Conservation (phyloP, 1,140 invertebrate species). For the Augochlora pura region DNA sequence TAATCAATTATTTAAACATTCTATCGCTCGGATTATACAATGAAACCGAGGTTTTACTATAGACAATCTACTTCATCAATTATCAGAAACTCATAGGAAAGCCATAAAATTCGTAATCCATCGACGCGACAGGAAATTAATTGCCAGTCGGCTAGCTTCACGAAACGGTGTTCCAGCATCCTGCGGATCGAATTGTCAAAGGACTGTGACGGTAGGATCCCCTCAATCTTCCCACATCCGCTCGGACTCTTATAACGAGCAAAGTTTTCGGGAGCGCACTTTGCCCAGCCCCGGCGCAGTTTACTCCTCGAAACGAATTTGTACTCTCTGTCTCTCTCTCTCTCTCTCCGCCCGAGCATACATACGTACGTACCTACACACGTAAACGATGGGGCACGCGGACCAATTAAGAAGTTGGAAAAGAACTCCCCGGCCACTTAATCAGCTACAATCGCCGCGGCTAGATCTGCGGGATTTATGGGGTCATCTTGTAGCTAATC, state of each 20-base stretch:
- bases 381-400: too few relatives aligned
- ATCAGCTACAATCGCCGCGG: not conserved
- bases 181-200: slow-evolving; percentile 1
- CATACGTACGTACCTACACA: not conserved
- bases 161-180: not conserved
- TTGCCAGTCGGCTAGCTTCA: too few relatives aligned
- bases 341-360: not conserved
- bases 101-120: too few relatives aligned
- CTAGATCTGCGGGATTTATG: not conserved
- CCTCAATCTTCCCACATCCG: slow-evolving; percentile 25
- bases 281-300: slow-evolving; percentile 10
- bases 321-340: too few relatives aligned
- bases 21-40: too few relatives aligned
- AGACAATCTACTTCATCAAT: too few relatives aligned
- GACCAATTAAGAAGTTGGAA: slow-evolving; percentile 25
- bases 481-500: not conserved
- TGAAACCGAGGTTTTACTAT: too few relatives aligned
- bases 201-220: slow-evolving; percentile 1
- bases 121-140: too few relatives aligned
- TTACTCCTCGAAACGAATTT: slow-evolving; percentile 8
- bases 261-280: slow-evolving; percentile 25
- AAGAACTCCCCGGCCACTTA: not conserved
- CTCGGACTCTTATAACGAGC: slow-evolving; percentile 32
- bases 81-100: too few relatives aligned
- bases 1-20: too few relatives aligned